Percentiles rank a stretch among this genome's conserved stretches.
Conservation (phyloP, 2,113 vertebrate genomes). For the Rafetus swinhoei region DNA sequence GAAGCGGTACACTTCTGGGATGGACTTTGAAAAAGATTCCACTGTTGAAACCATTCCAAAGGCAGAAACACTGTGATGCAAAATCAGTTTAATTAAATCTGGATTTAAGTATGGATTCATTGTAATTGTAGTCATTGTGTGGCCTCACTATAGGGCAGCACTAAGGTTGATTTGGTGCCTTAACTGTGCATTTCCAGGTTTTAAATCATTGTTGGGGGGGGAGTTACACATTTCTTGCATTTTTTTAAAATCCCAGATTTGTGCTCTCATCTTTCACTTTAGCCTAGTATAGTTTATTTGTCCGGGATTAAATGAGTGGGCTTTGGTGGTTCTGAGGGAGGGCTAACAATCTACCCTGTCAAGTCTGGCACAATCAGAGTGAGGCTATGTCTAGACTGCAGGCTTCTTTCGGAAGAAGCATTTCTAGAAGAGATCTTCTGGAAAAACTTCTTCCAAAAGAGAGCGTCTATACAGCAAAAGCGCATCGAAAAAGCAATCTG, state of each 20-base stretch:
- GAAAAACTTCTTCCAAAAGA: too few species aligned
- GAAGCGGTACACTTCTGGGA: background rate
- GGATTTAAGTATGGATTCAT: background rate
- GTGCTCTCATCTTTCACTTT: background rate
- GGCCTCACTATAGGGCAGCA: background rate
- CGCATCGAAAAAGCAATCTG: too few species aligned
- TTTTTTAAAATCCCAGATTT: background rate
- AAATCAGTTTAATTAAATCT: background rate
- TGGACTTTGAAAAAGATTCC: background rate
- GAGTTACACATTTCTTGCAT: background rate
- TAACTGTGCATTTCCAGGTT: background rate
- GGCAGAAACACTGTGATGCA: background rate
- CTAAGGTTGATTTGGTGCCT: background rate
- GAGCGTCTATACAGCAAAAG: too few species aligned
- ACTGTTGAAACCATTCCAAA: background rate
- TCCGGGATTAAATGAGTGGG: background rate
- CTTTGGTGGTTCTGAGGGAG: background rate
- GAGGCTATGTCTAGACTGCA: too few species aligned
- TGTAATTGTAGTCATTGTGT: background rate
- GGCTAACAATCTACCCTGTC: background rate
- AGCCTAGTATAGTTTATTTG: background rate
- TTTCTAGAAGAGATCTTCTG: too few species aligned
- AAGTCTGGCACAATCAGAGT: too few species aligned
- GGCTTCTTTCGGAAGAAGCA: too few species aligned
- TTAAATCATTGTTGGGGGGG: background rate